Base-by-base conservation (phyloP, 1,140 invertebrate genomes). In the Zelostemma sp. region DNA sequence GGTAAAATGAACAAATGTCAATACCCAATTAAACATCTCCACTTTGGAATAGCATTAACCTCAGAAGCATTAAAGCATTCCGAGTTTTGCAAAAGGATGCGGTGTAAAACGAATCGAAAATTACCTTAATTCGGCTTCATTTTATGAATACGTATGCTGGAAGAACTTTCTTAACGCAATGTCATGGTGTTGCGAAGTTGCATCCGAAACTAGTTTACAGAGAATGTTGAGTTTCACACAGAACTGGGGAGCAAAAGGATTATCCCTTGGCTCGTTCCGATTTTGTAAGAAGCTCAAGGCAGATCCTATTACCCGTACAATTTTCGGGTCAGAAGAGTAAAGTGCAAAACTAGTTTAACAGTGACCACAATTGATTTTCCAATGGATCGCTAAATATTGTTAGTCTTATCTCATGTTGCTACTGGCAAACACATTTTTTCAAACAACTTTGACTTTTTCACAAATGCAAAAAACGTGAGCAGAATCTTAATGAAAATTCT, bases 261-360 rank as follows among this genome's bases (percentile, higher is more conserved):
- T 73, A 73, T n/a, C 47, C 56, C 59, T 65, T 48, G 49, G 41
- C 58, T 67, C 48, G 58, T 41, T 71, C 69, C 62, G 69, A 74
- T 76, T 76, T 66, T 64, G 25, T 67, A 64, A 70, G 62, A 49
- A 70, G 62, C 62, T 71, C 59, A 50, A n/a, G 45, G 57, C 19
- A 67, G 65, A 74, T 76, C 69, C 64, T 68, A 71, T 74, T 76
- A 76, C 72, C n/a, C 48, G 59, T 59, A 59, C 63, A 1, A 12
- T 11, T 38, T 11, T 38, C 35, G 9, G 35, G 9, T 11, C 2
- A 38, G 35, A 38, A 2, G 9, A 38, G 35, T n/a, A 38, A 11
- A 38, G 5, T 3, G 35, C 9, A 38, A 38, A 38, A 9, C 35
- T 31, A 11, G n/a, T n/a, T n/a, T n/a, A 2, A 38, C 14, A 38